These are phyloP conservation scores for Heliconius hewitsoni DNA, from an alignment of 1,140 invertebrate species.

Conservation along the genomic window DNA sequence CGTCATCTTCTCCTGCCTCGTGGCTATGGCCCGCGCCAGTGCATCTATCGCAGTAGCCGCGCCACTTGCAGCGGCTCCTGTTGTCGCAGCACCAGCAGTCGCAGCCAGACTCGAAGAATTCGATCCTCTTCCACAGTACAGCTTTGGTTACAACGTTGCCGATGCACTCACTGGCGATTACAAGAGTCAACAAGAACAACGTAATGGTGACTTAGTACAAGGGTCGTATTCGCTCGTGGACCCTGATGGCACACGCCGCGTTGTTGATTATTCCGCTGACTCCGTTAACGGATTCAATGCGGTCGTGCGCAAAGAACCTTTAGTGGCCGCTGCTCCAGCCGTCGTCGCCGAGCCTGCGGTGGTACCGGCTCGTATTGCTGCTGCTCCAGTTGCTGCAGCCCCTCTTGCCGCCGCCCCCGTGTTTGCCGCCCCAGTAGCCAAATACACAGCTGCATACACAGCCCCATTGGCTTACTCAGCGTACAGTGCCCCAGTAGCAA, in stretches of 20 bases:
- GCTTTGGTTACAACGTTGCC: conserved; percentile 83
- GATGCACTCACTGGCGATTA: conserved; percentile 84
- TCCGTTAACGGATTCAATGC: conserved; percentile 84
- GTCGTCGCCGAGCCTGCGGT: conserved; percentile 51
- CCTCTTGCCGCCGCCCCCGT: conserved; percentile 50
- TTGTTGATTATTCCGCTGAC: conserved; percentile 83
- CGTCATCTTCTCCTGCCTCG: conserved; percentile 64
- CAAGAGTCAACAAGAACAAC: conserved; percentile 83
- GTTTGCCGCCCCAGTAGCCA: conserved; percentile 47
- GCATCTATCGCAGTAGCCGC: conserved; percentile 57
- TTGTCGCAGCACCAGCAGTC: conserved; percentile 61
- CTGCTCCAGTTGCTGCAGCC: conserved; percentile 43
- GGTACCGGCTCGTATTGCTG: conserved; percentile 35
- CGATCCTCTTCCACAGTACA: conserved; percentile 83
- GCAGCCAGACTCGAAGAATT: conserved; percentile 81
- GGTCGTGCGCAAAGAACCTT: conserved; percentile 78
- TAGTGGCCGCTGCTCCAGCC: conserved; percentile 65
- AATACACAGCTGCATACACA: conserved; percentile 48
- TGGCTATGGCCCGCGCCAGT: conserved; percentile 62
- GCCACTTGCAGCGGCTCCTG: conserved; percentile 42
- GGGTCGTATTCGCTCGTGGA: conserved; percentile 83
- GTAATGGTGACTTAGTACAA: conserved; percentile 84
- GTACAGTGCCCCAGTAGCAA: conserved; percentile 39
- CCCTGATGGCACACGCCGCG: conserved; percentile 82
- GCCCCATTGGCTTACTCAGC: conserved; percentile 42